Conservation (phyloP, 2,888 invertebrate species). For the Monoplex corrugatus region DNA sequence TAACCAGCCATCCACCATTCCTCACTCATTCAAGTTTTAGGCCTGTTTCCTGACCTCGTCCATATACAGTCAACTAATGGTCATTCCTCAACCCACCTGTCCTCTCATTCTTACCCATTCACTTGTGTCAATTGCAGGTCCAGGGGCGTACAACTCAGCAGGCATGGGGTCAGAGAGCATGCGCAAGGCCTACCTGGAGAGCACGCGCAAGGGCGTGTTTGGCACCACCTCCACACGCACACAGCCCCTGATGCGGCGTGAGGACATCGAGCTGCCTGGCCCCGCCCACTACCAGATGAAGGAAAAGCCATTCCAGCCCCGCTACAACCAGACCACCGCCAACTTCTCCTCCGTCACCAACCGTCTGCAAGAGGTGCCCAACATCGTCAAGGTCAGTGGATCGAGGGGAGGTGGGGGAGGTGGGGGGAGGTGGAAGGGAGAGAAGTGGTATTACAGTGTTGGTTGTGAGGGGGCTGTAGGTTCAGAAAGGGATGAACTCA, state of each 20-base stretch:
- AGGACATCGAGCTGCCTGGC: constrained; percentile 77
- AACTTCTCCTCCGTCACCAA: constrained; percentile 79
- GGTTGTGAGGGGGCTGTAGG: too few relatives aligned
- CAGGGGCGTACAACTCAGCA: constrained; percentile 79
- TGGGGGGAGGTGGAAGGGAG: too few relatives aligned
- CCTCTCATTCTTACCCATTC: too few relatives aligned
- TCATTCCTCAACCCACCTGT: too few relatives aligned
- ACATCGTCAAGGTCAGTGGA: constrained; percentile 65
- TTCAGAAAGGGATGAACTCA: too few relatives aligned
- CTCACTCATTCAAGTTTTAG: too few relatives aligned
- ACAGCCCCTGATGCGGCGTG: constrained; percentile 71
- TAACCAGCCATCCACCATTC: too few relatives aligned
- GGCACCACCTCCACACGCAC: constrained; percentile 78
- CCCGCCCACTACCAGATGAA: constrained; percentile 74
- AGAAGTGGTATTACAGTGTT: too few relatives aligned
- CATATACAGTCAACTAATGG: too few relatives aligned
- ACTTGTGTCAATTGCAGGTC: constrained; percentile 67
- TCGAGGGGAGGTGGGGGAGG: too few relatives aligned
- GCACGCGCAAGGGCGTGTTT: constrained; percentile 80
- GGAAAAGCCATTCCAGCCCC: constrained; percentile 72
- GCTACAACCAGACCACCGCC: constrained; percentile 76
- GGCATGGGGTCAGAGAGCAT: constrained; percentile 81
- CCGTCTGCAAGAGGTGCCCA: constrained; percentile 67
- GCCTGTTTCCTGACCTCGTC: too few relatives aligned
- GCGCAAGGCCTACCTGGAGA: constrained; percentile 80